Base-by-base conservation (phyloP, 2,888 invertebrate genomes). In the Philhelius pedissequus region DNA sequence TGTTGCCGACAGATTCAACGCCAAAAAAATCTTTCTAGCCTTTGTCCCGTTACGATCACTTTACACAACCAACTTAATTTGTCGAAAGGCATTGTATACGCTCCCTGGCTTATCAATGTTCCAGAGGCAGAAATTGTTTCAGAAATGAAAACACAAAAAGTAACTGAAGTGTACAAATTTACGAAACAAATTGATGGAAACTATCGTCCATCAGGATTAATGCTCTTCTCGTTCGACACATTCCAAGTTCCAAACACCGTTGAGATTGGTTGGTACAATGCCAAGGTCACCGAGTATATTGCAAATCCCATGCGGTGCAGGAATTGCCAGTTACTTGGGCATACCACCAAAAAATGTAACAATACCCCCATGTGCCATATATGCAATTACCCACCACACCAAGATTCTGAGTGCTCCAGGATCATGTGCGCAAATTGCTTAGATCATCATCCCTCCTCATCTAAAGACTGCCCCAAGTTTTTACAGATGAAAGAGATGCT, bases 251-350 rank as follows among this genome's bases (percentile, higher is more conserved):
- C 68, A 3, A 68, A 25, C 22, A 68, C 68, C 8, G 32, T 68
- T 9, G 68, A 52, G 40, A 68, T 68, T 40, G 50, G 52, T 11
- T 68, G 38, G 45, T 68, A 38, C 35, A 68, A 52, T 32, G 22
- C 68, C 38, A n/a, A n/a, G n/a, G n/a, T n/a, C n/a, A n/a, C n/a
- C n/a, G n/a, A n/a, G n/a, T n/a, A n/a, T n/a, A n/a, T n/a, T n/a
- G n/a, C n/a, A n/a, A n/a, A n/a, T n/a, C n/a, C n/a, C n/a, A 68
- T 52, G 48, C 35, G 66, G 25, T 66, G 66, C 22, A 6, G 66
- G 20, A 48, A 66, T 3, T 50, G 50, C 38, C 68, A 52, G 30
- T 22, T 20, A 15, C 52, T 52, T n/a, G 70, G 43, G 2, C 70
- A 70, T 18, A 70, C 70, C 20, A 32, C 43, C 18, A 70, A 70